Evolutionary conservation across 2,888 invertebrate genomes (phyloP), one percentile per base, ranked within the genome.

Genomic region (Dugesia japonica): DNA sequence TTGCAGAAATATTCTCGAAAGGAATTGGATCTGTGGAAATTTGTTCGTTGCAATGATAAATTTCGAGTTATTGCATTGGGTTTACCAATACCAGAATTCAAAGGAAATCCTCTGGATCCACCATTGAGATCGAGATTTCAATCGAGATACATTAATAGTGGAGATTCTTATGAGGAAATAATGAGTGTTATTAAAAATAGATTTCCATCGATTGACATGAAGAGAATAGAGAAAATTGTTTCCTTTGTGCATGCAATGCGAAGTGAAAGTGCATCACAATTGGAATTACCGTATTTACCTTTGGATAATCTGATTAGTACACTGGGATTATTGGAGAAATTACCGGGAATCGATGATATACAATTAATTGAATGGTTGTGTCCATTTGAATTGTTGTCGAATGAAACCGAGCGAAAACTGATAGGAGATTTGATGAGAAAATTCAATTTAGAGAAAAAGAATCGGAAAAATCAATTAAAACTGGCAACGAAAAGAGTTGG

Each of bases 71-170:
- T 84, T 79, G 83, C 84, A 74, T 81, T 84, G 75, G 84, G 84
- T 0, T 80, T 84, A 17, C 84, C 84, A 1, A 82, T 84, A 1
- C 84, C 84, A 23, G 81, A 83, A 74, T 84, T 84, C 81, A 82
- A 82, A 78, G 97, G 95, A 1, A 92, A 94, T 84, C 92, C 94
- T 0, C 86, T 97, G 38, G 97, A 97, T 86, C 95, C 95, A 26
- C 97, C 97, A 0, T 86, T 95, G 31, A 87, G 95, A 76, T 94
- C 94, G 0, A 87, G 97, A 78, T 97, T 97, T 84, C 97, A 97
- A 85, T 93, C 92, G 0, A 87, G 92, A 82, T 90, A 93, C 84
- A 88, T 95, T 4, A 80, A 82, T 42, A n/a, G n/a, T n/a, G 81
- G 83, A 0, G 81, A 84, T 26, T 82, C 88, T 20, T 91, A 89